Evolutionary conservation across 2,113 vertebrate genomes (phyloP), one percentile per base, ranked within the genome.

Genomic region (Pelodiscus sinensis): DNA sequence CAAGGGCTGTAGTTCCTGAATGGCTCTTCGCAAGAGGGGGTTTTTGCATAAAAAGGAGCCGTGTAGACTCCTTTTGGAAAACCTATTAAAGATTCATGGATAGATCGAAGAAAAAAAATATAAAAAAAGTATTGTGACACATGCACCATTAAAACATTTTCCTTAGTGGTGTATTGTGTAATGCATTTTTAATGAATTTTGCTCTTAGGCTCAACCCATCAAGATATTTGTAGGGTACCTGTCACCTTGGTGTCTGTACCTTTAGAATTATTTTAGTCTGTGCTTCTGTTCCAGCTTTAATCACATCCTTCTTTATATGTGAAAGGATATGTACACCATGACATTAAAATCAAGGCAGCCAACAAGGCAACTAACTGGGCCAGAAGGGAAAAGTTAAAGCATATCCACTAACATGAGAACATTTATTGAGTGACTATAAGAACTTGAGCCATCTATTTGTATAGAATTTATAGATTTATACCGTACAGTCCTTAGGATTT

Each of bases 51-150:
- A 44, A 44, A 44, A 6, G 44, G 44, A 44, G 44, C 44, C 44
- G 1, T 44, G 44, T 44, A 44, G 44, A 44, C 44, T 44, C 62
- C 92, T 89, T 94, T 90, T 88, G 68, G 85, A 90, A 96, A 94
- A 92, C 62, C 90, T 86, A 85, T 94, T 87, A 96, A 57, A 93
- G 84, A 94, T 90, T 68, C 92, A 94, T 77, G 79, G 51, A 81
- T 79, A 91, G 80, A 92, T 35, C 15, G 86, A 94, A 83, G 15
- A 60, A 84, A 73, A 92, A 90, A 94, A 92, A 90, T 25, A 86
- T 31, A 4, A 84, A 73, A 92, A 90, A 94, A 92, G 88, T 25
- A 86, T 31, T 4, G 55, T 22, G 86, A 93, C 90, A 93, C 71
- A 79, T 94, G 86, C 80, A 93, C 83, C 44, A 90, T 65, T 88